Evolutionary conservation across 1,140 invertebrate species (phyloP), one percentile per base, ranked within the genome.

Genomic region (Lithobius niger): DNA sequence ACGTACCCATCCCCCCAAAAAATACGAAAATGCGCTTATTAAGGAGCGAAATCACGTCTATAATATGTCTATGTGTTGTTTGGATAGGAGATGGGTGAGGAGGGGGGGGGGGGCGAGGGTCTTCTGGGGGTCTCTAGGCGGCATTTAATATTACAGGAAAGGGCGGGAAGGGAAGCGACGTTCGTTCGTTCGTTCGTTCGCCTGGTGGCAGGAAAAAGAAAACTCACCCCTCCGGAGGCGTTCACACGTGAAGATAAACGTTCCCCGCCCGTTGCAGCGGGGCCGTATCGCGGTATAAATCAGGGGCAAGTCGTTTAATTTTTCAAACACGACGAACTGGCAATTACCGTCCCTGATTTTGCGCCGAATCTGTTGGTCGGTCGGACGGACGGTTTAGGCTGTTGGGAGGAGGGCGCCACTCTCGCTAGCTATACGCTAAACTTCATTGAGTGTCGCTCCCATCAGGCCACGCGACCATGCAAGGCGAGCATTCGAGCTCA

Each of bases 231-330:
- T 10, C 15, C 44, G 44, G 31, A n/a, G 10, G 6, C 44, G 44
- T 47, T 47, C 44, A 47, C 44, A 47, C 44, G 44, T 47, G 22
- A 47, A 47, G 44, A 47, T 47, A 47, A 47, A 47, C 31, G 31
- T 18, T n/a, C n/a, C n/a, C n/a, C n/a, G n/a, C n/a, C n/a, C n/a
- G n/a, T n/a, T n/a, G n/a, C n/a, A n/a, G n/a, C 31, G 31, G 18
- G 44, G 6, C 19, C 15, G 44, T 19, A 47, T 6, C 19, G 19
- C 44, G 44, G 31, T 10, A 10, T 19, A 10, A 6, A 19, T 47
- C 6, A 10, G 10, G 19, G 19, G 6, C 31, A 36, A 6, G 31
- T 36, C 44, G 22, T 47, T 47, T 47, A 47, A 47, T 47, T 47
- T 47, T 47, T 47, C 44, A 47, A 40, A 18, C 31, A 18, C n/a